Conservation (phyloP, 2,797 vertebrate species). For the Ctenopoma multispine region DNA sequence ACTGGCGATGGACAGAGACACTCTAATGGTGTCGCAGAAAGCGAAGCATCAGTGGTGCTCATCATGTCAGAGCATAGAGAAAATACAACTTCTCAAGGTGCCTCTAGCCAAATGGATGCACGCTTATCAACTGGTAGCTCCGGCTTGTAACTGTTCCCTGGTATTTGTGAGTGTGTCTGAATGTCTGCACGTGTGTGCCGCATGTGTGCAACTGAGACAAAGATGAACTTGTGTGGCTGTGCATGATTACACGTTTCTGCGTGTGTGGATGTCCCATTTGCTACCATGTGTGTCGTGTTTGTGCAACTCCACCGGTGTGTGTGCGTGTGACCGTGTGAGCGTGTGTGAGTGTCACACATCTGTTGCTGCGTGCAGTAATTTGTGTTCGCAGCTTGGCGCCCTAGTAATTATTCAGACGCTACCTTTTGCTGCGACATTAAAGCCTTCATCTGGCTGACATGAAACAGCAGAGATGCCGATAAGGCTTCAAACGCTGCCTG, state of each 20-base stretch:
- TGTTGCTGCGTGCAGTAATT: slow-evolving; percentile 83
- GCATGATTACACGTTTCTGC: slow-evolving; percentile 41
- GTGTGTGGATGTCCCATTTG: slow-evolving; percentile 48
- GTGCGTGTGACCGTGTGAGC: too few relatives aligned
- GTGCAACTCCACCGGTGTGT: slow-evolving; percentile 41
- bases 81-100: slow-evolving; percentile 1
- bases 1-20: background rate
- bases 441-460: slow-evolving; percentile 84
- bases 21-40: background rate
- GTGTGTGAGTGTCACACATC: slow-evolving; percentile 70
- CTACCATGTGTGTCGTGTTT: slow-evolving; percentile 49
- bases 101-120: background rate
- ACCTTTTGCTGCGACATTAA: slow-evolving; percentile 86
- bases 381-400: slow-evolving; percentile 86
- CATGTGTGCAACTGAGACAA: slow-evolving; percentile 18
- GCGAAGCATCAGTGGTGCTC: slow-evolving; percentile 1
- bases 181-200: background rate
- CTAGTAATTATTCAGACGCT: slow-evolving; percentile 84
- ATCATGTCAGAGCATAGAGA: background rate
- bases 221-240: slow-evolving; percentile 8
- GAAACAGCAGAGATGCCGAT: slow-evolving; percentile 81
- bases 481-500: slow-evolving; percentile 82
- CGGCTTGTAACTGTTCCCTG: background rate
- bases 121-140: slow-evolving; percentile 15
- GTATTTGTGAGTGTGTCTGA: slow-evolving; percentile 17